Evolutionary conservation across 1,140 invertebrate species (phyloP).

Genomic region (Brachionus plicatilis): DNA sequence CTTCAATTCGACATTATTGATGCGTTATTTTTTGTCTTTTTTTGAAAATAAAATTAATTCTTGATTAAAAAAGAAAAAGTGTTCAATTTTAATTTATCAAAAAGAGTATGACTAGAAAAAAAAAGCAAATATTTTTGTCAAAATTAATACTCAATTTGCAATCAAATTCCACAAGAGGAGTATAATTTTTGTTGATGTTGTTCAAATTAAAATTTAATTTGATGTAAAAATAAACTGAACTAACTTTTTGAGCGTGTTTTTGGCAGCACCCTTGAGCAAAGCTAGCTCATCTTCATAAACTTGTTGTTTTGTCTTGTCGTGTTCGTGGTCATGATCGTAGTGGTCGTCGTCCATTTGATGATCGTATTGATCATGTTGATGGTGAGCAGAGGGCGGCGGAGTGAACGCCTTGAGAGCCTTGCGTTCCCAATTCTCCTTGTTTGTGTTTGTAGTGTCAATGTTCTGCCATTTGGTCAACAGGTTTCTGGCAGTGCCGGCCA

Average conservation of each 20-base stretch:
- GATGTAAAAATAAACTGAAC: neutral
- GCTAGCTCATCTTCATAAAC: constrained; percentile 2
- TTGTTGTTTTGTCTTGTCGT: neutral
- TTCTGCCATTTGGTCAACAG: constrained; percentile 24
- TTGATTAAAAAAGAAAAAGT: too few species aligned
- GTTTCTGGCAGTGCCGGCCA: neutral
- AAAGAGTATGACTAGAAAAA: too few species aligned
- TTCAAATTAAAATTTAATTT: neutral
- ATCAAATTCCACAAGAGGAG: too few species aligned
- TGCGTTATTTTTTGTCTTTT: too few species aligned
- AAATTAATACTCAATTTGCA: too few species aligned
- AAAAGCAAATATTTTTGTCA: too few species aligned
- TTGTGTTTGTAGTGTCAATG: neutral
- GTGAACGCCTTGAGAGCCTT: neutral
- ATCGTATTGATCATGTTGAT: neutral
- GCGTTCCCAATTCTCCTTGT: neutral
- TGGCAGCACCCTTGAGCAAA: constrained; percentile 17
- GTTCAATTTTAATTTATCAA: too few species aligned
- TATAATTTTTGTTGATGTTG: neutral
- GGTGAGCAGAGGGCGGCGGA: neutral
- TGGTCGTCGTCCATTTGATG: neutral
- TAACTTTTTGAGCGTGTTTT: neutral
- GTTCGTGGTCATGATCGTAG: neutral
- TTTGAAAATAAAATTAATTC: too few species aligned
- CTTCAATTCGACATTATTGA: too few species aligned